Evolutionary conservation across 2,113 vertebrate genomes (phyloP), one percentile per base, ranked within the genome.

Genomic region (Channa maculata): DNA sequence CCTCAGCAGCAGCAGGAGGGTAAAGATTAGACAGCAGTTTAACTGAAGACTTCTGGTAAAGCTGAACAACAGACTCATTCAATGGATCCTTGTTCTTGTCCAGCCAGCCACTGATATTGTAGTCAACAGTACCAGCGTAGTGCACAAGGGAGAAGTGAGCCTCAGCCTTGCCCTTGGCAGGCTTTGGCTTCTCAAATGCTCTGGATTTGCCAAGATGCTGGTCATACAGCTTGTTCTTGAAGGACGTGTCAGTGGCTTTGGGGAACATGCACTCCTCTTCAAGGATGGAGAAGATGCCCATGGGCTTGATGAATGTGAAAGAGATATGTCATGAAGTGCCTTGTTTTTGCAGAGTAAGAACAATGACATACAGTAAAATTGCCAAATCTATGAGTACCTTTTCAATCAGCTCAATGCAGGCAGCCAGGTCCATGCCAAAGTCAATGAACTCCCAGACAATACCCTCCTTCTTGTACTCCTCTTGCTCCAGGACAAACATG

Each of bases 81-180:
- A 98, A 75, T 0, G 97, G 97, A 82, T 98, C 96, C 77, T 98
- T 98, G 91, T 97, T 98, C 84, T 98, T 97, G 59, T 97, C 97
- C 36, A 98, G 87, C 96, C 96, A 98, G 12, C 96, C 96, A 36
- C 13, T 11, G 70, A 97, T 95, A 71, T 96, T 98, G 88, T 97
- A 98, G 69, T 98, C 96, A 61, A 98, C 97, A 0, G 89, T 95
- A 0, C 97, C 96, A 13, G 97, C 97, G 0, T 97, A 98, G 65
- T 97, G 97, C 0, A 96, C 14, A 69, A 98, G 82, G 0, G 97
- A 86, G 70, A 98, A 98, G 80, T 97, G 96, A 0, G 95, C 96
- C 34, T 98, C 96, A 2, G 6, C 48, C 33, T 94, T 98, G 0
- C 97, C 97, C 86, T 97, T 97, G 38, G 65, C 24, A 50, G 95